Percentiles rank a stretch among this genome's conserved stretches.
These are phyloP conservation scores for Solea solea DNA, from an alignment of 2,113 vertebrate genomes.

Conservation along the genomic window DNA sequence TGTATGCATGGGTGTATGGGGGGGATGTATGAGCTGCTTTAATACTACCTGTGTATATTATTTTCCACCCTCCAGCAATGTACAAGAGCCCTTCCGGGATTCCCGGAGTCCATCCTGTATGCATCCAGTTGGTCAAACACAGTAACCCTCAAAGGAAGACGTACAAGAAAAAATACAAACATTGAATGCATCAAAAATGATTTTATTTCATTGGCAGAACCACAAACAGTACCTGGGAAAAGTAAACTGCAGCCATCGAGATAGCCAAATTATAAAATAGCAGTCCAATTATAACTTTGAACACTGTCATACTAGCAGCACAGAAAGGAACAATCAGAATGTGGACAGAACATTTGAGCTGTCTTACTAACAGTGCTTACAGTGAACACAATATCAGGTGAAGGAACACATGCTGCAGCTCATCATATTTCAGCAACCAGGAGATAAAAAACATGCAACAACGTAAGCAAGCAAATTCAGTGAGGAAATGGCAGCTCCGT, in stretches of 20 bases:
- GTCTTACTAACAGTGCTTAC: not conserved
- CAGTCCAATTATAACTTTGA: conserved; percentile 20
- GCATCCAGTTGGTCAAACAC: conserved; percentile 26
- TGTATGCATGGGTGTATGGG: too few relatives aligned
- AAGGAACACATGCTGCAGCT: not conserved
- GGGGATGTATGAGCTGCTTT: not conserved
- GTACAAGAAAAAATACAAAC: not conserved
- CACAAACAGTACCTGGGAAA: conserved; percentile 12
- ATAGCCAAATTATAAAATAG: conserved; percentile 7
- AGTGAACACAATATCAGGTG: conserved; percentile 15
- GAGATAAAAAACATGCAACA: not conserved
- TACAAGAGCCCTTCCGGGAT: conserved; percentile 23
- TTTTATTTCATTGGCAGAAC: conserved; percentile 31
- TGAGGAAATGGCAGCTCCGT: not conserved
- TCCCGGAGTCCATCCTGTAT: conserved; percentile 1
- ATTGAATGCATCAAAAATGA: not conserved
- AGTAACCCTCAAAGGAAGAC: not conserved
- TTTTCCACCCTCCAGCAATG: not conserved
- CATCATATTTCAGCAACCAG: not conserved
- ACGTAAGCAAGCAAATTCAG: not conserved
- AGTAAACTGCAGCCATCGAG: conserved; percentile 6
- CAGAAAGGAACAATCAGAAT: conserved; percentile 11
- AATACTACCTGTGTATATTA: not conserved
- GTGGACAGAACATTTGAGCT: conserved; percentile 7
- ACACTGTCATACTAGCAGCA: conserved; percentile 2